Conservation (phyloP, 2,797 vertebrate genomes). For the Gastrophryne carolinensis region DNA sequence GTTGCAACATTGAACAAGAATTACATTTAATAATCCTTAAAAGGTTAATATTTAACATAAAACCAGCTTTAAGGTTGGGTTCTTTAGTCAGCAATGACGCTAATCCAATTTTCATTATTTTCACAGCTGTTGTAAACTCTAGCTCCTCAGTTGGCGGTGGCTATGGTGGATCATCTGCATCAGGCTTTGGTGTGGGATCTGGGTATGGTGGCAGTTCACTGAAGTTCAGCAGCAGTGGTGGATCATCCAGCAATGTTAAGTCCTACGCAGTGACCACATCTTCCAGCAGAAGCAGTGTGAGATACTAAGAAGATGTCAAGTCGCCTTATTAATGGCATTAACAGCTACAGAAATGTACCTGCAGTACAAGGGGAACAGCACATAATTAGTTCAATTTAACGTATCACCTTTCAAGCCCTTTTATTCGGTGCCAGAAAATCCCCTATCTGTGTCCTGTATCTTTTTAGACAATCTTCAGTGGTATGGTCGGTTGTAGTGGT, state of each 20-base stretch:
- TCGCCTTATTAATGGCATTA: not conserved
- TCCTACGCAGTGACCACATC: conserved; percentile 63
- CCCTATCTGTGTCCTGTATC: too few species aligned
- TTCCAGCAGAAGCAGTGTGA: conserved; percentile 36
- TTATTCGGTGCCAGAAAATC: conserved; percentile 1
- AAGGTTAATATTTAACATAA: too few species aligned
- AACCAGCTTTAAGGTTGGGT: too few species aligned
- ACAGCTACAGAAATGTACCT: not conserved
- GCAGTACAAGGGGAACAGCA: not conserved
- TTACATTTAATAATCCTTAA: too few species aligned
- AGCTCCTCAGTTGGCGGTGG: conserved; percentile 43
- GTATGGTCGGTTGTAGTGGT: conserved; percentile 11
- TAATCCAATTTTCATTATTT: not conserved
- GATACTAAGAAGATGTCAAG: conserved; percentile 55
- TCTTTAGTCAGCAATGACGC: too few species aligned
- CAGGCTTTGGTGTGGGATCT: conserved; percentile 54
- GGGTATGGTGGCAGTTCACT: conserved; percentile 62
- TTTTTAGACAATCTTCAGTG: not conserved
- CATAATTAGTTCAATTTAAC: not conserved
- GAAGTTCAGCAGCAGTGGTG: conserved; percentile 55
- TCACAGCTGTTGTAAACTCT: conserved; percentile 65
- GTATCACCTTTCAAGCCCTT: not conserved
- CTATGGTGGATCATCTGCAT: conserved; percentile 36
- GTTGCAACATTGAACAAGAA: too few species aligned
- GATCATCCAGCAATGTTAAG: conserved; percentile 42